Evolutionary conservation across 2,113 vertebrate species (phyloP).

Genomic region (Helogale parvula): DNA sequence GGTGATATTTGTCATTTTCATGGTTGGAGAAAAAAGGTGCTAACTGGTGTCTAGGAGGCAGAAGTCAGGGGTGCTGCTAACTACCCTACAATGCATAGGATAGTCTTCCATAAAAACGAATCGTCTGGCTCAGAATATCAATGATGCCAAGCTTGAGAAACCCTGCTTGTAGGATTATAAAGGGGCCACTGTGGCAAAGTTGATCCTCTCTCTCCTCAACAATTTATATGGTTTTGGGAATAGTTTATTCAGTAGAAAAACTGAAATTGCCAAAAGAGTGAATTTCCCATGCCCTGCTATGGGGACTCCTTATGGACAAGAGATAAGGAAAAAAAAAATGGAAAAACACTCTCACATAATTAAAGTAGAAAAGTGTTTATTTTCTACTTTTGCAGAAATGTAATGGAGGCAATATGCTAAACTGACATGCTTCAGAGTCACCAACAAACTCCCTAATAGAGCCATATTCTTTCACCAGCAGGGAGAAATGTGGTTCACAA

Average conservation of each 20-base stretch:
- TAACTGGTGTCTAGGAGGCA: background rate
- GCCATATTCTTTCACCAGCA: background rate
- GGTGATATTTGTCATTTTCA: background rate
- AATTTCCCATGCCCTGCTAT: background rate
- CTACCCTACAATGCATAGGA: background rate
- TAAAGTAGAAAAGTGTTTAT: background rate
- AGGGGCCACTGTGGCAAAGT: background rate
- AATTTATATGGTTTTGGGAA: background rate
- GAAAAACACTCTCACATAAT: background rate
- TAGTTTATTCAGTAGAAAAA: background rate
- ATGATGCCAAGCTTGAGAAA: background rate
- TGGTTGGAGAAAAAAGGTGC: background rate
- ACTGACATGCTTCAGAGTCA: background rate
- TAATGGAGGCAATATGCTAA: background rate
- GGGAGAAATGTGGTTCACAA: background rate
- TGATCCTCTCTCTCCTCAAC: background rate
- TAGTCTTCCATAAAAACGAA: background rate
- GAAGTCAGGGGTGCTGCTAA: background rate
- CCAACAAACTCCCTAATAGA: background rate
- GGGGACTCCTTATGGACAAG: slow-evolving; percentile 7
- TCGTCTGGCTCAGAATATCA: background rate
- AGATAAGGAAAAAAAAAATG: background rate
- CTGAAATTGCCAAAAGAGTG: background rate
- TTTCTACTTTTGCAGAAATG: background rate
- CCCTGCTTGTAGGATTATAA: background rate